A percentile compares a stretch with the other conserved stretches of the same genome.
phyloP scores from a whole-genome alignment of 2,888 invertebrate species.

The Drosophila putrida region DNA sequence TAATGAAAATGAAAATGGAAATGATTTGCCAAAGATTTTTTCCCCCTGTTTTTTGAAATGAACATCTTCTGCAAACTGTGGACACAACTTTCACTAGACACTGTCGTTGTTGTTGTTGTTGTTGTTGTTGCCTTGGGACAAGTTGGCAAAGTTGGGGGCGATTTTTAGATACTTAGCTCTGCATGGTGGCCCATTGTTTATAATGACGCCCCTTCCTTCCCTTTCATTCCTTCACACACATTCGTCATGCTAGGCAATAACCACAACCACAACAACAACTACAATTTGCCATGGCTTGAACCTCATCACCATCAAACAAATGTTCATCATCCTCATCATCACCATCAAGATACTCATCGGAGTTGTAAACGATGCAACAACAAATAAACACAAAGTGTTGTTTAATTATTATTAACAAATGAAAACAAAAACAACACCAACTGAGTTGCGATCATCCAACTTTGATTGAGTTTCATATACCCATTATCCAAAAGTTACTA shows the following conservation, averaged over 20 bases:
- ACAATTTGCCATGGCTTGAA: constrained; percentile 51
- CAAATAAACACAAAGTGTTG: constrained; percentile 67
- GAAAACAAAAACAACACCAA: constrained; percentile 8
- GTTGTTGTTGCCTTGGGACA: constrained; percentile 21
- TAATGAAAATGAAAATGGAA: constrained; percentile 33
- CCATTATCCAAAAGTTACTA: neutral
- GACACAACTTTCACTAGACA: constrained; percentile 68
- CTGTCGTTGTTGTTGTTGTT: constrained; percentile 13
- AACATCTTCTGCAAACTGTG: constrained; percentile 31
- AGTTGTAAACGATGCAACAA: constrained; percentile 46
- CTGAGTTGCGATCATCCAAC: constrained; percentile 19
- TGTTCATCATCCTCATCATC: constrained; percentile 1
- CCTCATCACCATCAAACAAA: constrained; percentile 32
- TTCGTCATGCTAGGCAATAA: constrained; percentile 48
- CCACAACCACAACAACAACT: constrained; percentile 22
- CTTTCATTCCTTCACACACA: constrained; percentile 40
- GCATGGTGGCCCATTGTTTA: constrained; percentile 59
- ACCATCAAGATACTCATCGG: constrained; percentile 17
- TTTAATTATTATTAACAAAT: constrained; percentile 67
- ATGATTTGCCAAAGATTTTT: constrained; percentile 28
- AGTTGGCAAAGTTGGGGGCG: constrained; percentile 29
- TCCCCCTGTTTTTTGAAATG: neutral
- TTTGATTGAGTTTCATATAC: neutral
- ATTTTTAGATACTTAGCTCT: constrained; percentile 38
- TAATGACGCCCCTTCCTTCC: constrained; percentile 10